phyloP scores from a whole-genome alignment of 1,140 invertebrate genomes.

The Ostrea edulis region DNA sequence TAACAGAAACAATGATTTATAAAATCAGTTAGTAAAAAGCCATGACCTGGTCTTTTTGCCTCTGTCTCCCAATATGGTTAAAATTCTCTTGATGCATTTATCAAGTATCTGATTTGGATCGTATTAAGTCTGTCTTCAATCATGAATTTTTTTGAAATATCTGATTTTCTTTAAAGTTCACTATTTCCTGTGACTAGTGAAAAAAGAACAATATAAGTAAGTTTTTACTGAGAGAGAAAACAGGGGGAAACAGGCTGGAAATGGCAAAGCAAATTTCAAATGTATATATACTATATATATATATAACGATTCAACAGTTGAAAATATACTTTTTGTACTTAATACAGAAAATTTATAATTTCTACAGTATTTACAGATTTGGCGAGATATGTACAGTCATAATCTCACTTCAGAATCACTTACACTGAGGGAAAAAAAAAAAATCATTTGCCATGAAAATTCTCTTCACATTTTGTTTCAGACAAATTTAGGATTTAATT shows the following conservation, averaged over 20 bases:
- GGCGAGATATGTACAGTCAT: conserved; percentile 11
- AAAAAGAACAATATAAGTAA: neutral
- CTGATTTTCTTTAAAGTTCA: neutral
- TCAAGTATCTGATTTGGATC: no score
- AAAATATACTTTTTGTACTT: neutral
- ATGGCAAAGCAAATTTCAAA: neutral
- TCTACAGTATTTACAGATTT: conserved; percentile 10
- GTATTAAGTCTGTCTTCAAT: no score
- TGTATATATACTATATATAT: no score
- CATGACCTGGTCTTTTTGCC: neutral
- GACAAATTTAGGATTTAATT: neutral
- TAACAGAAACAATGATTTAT: conserved; percentile 7
- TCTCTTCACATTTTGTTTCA: neutral
- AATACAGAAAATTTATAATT: neutral
- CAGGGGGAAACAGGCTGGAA: neutral
- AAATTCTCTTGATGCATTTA: no score
- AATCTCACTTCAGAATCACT: neutral
- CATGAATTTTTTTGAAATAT: no score
- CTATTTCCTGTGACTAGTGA: neutral
- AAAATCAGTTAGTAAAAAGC: neutral
- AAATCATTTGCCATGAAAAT: neutral
- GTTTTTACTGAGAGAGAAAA: neutral
- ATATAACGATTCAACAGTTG: neutral
- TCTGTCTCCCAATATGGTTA: neutral
- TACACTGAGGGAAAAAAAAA: no score